Conservation (phyloP, 2,113 vertebrate genomes). For the Coturnix japonica region DNA sequence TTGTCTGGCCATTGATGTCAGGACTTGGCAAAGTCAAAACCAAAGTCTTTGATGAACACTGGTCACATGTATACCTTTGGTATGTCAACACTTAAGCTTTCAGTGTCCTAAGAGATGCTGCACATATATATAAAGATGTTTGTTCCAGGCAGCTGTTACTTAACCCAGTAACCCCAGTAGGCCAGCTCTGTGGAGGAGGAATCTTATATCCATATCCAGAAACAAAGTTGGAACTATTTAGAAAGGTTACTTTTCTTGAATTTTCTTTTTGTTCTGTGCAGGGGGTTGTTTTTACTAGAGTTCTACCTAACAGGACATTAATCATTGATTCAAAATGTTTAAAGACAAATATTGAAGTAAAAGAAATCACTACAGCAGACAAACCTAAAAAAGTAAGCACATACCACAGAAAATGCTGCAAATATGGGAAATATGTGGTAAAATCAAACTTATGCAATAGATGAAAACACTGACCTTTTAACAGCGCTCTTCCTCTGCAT, state of each 20-base stretch:
- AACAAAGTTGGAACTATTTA: neutral
- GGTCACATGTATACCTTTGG: neutral
- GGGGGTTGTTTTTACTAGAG: constrained; percentile 36
- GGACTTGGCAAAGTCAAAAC: neutral
- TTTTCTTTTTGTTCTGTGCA: neutral
- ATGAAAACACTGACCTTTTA: constrained; percentile 38
- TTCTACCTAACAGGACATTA: constrained; percentile 21
- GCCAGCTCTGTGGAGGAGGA: neutral
- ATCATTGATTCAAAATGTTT: constrained; percentile 34
- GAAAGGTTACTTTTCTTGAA: neutral
- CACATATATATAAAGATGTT: neutral
- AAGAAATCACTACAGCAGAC: constrained; percentile 23
- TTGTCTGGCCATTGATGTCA: neutral
- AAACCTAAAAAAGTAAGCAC: constrained; percentile 55
- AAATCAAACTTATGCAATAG: constrained; percentile 21
- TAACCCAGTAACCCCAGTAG: neutral
- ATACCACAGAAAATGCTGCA: constrained; percentile 39
- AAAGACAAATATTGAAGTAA: constrained; percentile 37
- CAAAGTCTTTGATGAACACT: neutral
- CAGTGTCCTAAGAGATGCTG: neutral
- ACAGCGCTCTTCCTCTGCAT: neutral
- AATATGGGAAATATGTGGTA: constrained; percentile 17
- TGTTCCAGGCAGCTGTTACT: neutral
- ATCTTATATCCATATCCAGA: rapidly evolving
- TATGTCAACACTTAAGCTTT: neutral